A percentile compares a stretch with the other conserved stretches of the same genome.
phyloP scores from a whole-genome alignment of 2,113 vertebrate genomes.

The Fulica atra region DNA sequence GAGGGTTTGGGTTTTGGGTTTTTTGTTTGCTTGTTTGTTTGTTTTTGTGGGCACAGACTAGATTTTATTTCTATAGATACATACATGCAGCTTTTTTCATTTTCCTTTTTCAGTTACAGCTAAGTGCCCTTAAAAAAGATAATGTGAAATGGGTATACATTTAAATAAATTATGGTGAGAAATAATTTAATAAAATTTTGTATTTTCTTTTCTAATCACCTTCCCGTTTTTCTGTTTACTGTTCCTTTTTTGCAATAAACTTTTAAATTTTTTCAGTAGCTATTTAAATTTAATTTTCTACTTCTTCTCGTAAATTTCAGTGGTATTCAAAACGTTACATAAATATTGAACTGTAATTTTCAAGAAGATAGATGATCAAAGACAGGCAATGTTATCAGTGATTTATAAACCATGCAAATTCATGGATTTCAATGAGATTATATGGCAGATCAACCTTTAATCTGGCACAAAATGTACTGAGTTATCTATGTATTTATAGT shows the following conservation, averaged over 20 bases:
- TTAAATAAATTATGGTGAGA: background rate
- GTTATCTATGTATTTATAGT: background rate
- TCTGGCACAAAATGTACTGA: background rate
- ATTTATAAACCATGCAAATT: background rate
- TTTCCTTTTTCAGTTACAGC: background rate
- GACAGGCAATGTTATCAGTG: background rate
- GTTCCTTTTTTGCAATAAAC: background rate
- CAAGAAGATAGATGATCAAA: constrained; percentile 13
- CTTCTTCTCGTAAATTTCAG: background rate
- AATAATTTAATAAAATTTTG: background rate
- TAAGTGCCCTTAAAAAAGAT: background rate
- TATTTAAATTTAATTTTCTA: background rate
- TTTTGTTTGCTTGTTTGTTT: background rate
- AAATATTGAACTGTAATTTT: background rate
- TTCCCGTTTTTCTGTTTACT: background rate
- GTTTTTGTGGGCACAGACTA: background rate
- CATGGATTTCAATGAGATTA: background rate
- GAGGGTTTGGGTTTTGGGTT: background rate
- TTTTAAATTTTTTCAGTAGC: too few species aligned
- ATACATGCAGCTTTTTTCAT: background rate
- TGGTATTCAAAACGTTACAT: background rate
- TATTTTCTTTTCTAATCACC: background rate
- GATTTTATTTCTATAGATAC: background rate
- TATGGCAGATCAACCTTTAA: background rate
- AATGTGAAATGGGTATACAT: background rate